A percentile compares a stretch with the other conserved stretches of the same genome.
Evolutionary conservation across 2,888 invertebrate genomes (phyloP).

Genomic region (Mythimna pallens): DNA sequence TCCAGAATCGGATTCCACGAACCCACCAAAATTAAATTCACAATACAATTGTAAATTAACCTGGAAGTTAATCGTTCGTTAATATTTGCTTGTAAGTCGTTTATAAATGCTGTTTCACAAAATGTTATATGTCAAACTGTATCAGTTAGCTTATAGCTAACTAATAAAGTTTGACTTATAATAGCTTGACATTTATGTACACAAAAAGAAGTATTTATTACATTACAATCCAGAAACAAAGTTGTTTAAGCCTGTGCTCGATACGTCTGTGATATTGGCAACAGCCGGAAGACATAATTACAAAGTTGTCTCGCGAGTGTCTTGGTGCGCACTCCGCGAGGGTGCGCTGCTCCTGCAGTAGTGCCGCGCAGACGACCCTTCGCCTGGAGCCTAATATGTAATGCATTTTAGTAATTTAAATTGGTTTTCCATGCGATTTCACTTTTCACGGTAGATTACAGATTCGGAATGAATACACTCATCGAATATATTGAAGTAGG

Average conservation of each 20-base stretch:
- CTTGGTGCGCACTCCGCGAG: conserved; percentile 10
- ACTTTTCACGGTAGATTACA: conserved; percentile 44
- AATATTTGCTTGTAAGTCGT: not conserved
- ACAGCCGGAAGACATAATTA: conserved; percentile 57
- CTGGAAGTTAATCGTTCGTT: not conserved
- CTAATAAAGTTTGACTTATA: too few relatives aligned
- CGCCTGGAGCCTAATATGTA: conserved; percentile 32
- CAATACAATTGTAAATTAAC: not conserved
- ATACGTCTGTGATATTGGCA: conserved; percentile 45
- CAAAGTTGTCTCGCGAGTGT: conserved; percentile 49
- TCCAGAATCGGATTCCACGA: not conserved
- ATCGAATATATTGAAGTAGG: not conserved
- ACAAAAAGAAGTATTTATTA: conserved; percentile 30
- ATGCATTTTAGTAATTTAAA: conserved; percentile 48
- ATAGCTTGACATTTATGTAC: not conserved
- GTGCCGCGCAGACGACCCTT: conserved; percentile 14
- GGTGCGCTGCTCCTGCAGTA: not conserved
- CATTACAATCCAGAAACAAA: conserved; percentile 36
- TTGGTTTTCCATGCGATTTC: conserved; percentile 49
- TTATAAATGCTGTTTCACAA: not conserved
- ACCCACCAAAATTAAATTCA: not conserved
- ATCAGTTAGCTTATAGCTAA: not conserved
- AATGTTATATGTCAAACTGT: not conserved
- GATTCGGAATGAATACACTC: conserved; percentile 9
- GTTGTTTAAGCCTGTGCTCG: conserved; percentile 41